Base-by-base conservation (phyloP, 2,888 invertebrate species). In the Mechanitis messenoides region DNA sequence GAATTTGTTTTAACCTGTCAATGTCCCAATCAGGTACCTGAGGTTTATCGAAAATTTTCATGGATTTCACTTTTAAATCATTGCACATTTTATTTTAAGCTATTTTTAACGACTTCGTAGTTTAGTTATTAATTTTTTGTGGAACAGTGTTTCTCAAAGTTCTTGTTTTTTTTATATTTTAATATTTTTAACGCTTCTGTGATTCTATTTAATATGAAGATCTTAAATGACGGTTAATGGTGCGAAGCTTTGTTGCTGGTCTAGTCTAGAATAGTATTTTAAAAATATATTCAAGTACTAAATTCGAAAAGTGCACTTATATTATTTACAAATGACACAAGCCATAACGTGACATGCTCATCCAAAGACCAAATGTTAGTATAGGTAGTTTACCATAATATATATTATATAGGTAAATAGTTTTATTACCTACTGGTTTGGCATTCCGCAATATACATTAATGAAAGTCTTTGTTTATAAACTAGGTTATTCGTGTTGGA, bases 301-400 rank as follows among this genome's bases (percentile, higher is more conserved):
- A 85, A 87, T 84, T 84, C 72, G 69, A 81, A 77, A 88, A 89
- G 89, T 90, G 89, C 89, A 87, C 89, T 90, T 89, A 88, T 83
- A 82, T 84, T 80, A 79, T 86, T 83, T 82, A 84, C 50, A 59
- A 79, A 84, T 83, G 80, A 85, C 80, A 82, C 79, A 85, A 79
- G 87, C 88, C 88, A 88, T 88, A 86, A 81, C 76, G 83, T 87
- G 81, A 87, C 84, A 87, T 80, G 87, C 87, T 87, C 88, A 88
- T 85, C 88, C 87, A 88, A 89, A 90, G 89, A 90, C 89, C 89
- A 89, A 88, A 86, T 86, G 84, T 86, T 87, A 88, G 85, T 79
- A 77, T 87, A 87, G 79, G 78, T 70, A 84, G 77, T 79, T 65
- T 66, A 80, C 79, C 80, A 74, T 82, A 81, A 80, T 69, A 64